Percentiles rank a stretch among this genome's conserved stretches.
Conservation (phyloP, 2,797 vertebrate genomes). For the Brachyalestes nurse region DNA sequence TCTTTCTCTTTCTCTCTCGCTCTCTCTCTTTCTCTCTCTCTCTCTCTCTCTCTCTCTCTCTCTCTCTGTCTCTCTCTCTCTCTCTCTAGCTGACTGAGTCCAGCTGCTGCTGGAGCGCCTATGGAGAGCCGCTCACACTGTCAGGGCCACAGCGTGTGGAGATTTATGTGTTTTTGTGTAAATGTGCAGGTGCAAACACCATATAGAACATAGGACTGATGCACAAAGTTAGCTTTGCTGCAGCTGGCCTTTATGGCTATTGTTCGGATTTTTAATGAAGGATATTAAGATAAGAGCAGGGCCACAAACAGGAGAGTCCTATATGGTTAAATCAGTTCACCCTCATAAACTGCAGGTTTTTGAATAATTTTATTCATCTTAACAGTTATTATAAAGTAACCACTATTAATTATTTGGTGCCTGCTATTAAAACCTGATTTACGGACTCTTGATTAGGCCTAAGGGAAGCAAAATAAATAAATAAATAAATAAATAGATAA, state of each 20-base stretch:
- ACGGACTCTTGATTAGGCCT: too few species aligned
- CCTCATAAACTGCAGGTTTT: neutral
- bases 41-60: neutral
- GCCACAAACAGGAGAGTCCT: neutral
- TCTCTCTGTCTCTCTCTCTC: neutral
- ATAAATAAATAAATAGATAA: too few species aligned
- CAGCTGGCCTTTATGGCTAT: slow-evolving; percentile 32
- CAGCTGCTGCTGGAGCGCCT: slow-evolving; percentile 54
- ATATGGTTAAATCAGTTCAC: neutral
- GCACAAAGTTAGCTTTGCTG: slow-evolving; percentile 50
- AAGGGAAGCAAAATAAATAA: too few species aligned
- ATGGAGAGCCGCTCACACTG: slow-evolving; percentile 41
- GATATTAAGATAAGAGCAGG: slow-evolving; percentile 1
- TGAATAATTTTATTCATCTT: neutral
- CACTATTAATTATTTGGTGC: neutral
- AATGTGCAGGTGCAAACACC: slow-evolving; percentile 55
- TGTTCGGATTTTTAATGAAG: slow-evolving; percentile 31
- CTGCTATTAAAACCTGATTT: neutral
- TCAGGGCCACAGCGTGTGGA: slow-evolving; percentile 21
- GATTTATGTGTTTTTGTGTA: slow-evolving; percentile 58
- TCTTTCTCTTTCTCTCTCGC: too few species aligned
- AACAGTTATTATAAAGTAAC: neutral
- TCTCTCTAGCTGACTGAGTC: slow-evolving; percentile 51
- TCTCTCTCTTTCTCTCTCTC: too few species aligned
- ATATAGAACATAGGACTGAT: slow-evolving; percentile 51